Percentiles rank a stretch among this genome's conserved stretches.
phyloP scores from a whole-genome alignment of 2,888 invertebrate species.

The Aspidapion aeneum region DNA sequence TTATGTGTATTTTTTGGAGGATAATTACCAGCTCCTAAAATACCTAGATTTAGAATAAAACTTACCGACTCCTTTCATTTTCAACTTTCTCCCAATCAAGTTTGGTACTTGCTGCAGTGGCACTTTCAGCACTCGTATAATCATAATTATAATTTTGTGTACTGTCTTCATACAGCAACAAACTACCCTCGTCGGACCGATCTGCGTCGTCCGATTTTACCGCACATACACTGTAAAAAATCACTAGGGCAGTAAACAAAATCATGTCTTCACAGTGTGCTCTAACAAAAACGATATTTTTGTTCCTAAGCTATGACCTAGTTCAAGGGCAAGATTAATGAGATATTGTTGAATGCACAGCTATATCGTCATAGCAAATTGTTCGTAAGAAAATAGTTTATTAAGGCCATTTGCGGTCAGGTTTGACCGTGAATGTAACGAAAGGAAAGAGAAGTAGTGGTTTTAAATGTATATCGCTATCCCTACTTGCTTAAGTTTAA shows the following conservation, averaged over 20 bases:
- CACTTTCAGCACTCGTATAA: background rate
- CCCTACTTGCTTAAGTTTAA: background rate
- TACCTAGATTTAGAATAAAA: too few species aligned
- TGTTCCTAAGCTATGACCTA: too few species aligned
- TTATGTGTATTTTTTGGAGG: too few species aligned
- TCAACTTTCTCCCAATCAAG: background rate
- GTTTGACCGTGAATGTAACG: conserved; percentile 1
- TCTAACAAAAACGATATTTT: too few species aligned
- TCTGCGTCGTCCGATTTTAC: background rate
- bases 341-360: too few species aligned
- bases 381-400: too few species aligned
- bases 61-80: background rate
- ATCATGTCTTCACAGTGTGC: too few species aligned
- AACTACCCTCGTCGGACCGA: background rate
- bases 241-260: background rate
- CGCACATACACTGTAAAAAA: background rate
- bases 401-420: background rate
- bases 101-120: background rate
- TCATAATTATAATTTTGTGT: background rate
- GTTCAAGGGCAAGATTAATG: too few species aligned
- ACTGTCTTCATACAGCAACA: background rate
- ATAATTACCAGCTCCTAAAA: too few species aligned
- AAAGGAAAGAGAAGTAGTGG: background rate
- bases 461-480: conserved; percentile 3
- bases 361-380: too few species aligned